Evolutionary conservation across 2,797 vertebrate species (phyloP).

Genomic region (Mormyrops attenuatus): DNA sequence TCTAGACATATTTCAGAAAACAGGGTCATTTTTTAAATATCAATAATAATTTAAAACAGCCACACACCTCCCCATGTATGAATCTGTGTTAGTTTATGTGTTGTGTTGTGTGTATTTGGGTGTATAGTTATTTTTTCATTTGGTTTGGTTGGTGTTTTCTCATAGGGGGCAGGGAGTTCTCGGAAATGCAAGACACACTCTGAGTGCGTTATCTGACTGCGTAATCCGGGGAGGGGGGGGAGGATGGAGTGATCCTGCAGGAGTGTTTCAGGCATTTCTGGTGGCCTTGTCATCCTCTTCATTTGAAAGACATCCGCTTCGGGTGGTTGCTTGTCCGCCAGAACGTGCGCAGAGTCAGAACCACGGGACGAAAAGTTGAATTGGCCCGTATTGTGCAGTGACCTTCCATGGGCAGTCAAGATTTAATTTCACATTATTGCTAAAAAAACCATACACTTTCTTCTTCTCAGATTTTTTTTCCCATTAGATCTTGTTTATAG

Average conservation of each 20-base stretch:
- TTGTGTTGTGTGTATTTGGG: neutral
- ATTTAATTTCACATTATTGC: neutral
- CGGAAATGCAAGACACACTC: neutral
- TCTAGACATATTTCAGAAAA: neutral
- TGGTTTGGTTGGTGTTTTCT: neutral
- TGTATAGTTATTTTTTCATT: neutral
- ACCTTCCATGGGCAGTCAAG: neutral
- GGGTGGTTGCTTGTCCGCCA: neutral
- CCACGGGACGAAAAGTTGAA: neutral
- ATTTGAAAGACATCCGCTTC: neutral
- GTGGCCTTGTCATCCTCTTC: neutral
- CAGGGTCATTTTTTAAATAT: neutral
- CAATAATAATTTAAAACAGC: neutral
- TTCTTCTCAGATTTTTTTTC: neutral
- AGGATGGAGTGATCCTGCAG: neutral
- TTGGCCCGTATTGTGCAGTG: neutral
- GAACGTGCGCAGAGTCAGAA: neutral
- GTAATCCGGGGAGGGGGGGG: neutral
- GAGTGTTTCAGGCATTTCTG: neutral
- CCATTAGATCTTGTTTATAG: neutral
- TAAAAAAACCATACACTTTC: neutral
- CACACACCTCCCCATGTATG: neutral
- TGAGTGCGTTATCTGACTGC: neutral
- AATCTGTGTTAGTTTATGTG: neutral
- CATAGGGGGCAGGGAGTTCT: neutral